These are phyloP conservation scores for Caenorhabditis zanzibari DNA, from an alignment of 2,888 invertebrate genomes.

Conservation along the genomic window DNA sequence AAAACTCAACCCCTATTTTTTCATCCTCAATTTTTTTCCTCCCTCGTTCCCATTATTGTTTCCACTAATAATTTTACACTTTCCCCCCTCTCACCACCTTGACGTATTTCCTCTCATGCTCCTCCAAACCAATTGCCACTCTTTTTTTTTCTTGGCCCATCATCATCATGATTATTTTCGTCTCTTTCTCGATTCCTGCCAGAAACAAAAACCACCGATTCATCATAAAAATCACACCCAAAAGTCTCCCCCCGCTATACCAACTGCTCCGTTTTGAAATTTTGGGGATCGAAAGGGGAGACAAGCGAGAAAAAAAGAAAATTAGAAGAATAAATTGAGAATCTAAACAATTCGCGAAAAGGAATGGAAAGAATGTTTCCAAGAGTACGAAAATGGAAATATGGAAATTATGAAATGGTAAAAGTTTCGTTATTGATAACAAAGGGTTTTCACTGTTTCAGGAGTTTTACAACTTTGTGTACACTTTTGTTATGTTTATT, in stretches of 20 bases:
- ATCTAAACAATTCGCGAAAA: background rate
- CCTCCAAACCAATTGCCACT: slow-evolving; percentile 35
- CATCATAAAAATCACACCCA: slow-evolving; percentile 64
- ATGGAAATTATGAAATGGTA: background rate
- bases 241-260: slow-evolving; percentile 12
- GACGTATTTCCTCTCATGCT: slow-evolving; percentile 31
- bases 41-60: background rate
- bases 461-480: background rate
- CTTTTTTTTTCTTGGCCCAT: slow-evolving; percentile 8
- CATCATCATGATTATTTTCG: slow-evolving; percentile 38
- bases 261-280: slow-evolving; percentile 38
- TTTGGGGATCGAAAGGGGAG: slow-evolving; percentile 9
- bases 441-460: background rate
- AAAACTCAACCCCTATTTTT: too few species aligned
- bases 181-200: background rate
- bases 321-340: slow-evolving; percentile 2
- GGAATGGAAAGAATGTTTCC: background rate
- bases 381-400: background rate
- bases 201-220: slow-evolving; percentile 51
- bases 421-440: too few species aligned
- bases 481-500: too few species aligned
- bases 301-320: slow-evolving; percentile 5
- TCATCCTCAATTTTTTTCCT: background rate
- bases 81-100: slow-evolving; percentile 5
- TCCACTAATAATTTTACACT: background rate